phyloP scores from a whole-genome alignment of 1,140 invertebrate species.

The Matsumurasca onukii region DNA sequence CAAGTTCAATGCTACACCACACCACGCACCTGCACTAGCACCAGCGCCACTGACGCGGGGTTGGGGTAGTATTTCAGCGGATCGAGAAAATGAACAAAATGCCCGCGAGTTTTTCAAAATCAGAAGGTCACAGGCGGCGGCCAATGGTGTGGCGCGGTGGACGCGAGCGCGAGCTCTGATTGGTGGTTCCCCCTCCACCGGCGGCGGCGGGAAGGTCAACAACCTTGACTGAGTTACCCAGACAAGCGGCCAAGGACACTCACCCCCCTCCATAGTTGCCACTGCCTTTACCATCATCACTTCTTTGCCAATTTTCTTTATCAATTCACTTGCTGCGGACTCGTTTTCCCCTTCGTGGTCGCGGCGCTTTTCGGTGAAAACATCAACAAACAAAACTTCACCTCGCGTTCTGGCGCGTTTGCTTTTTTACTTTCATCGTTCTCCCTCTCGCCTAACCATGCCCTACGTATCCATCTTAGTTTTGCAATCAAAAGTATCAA shows the following conservation, averaged over 20 bases:
- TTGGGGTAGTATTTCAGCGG: slow-evolving; percentile 29
- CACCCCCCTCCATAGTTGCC: slow-evolving; percentile 1
- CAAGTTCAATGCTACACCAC: background rate
- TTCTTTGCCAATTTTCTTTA: background rate
- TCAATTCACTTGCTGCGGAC: background rate
- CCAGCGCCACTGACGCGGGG: background rate
- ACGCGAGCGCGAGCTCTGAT: slow-evolving; percentile 29
- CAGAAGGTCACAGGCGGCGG: slow-evolving; percentile 37
- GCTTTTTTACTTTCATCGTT: background rate
- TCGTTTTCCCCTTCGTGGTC: background rate
- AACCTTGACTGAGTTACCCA: slow-evolving; percentile 72
- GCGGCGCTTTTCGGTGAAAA: background rate
- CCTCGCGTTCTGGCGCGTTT: no score
- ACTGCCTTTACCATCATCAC: slow-evolving; percentile 7
- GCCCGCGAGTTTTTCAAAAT: slow-evolving; percentile 33
- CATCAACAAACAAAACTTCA: no score
- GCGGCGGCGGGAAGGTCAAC: slow-evolving; percentile 57
- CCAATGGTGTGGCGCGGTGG: slow-evolving; percentile 27
- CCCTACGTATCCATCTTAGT: no score
- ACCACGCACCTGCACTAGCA: slow-evolving; percentile 12
- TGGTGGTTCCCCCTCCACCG: slow-evolving; percentile 35
- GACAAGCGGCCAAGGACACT: slow-evolving; percentile 59
- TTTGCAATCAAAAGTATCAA: no score
- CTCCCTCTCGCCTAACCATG: no score
- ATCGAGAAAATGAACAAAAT: slow-evolving; percentile 20